Conservation (phyloP, 2,797 vertebrate genomes). For the Pantherophis vulpinus region DNA sequence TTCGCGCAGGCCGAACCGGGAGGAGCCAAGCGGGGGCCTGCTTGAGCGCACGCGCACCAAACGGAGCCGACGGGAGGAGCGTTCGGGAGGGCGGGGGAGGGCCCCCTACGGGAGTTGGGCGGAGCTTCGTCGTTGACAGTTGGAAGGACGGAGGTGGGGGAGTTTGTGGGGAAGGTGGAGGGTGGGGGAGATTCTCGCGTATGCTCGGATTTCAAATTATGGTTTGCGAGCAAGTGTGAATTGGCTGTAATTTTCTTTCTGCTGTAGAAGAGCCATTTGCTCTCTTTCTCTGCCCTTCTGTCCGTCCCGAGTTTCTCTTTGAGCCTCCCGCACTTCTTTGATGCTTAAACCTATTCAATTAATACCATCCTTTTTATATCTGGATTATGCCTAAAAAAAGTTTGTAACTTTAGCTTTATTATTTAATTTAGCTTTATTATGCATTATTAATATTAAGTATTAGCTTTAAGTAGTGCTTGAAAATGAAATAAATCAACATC, state of each 20-base stretch:
- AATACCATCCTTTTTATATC: not conserved
- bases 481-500: not conserved
- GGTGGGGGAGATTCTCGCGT: fast-evolving
- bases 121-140: not conserved
- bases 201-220: not conserved
- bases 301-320: not conserved
- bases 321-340: not conserved
- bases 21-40: fast-evolving
- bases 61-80: not conserved
- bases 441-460: too few relatives aligned
- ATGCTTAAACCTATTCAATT: not conserved
- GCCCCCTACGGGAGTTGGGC: not conserved
- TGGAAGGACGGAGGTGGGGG: not conserved
- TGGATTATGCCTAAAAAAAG: not conserved
- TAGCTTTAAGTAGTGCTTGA: not conserved
- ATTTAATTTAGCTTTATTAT: too few relatives aligned
- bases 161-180: not conserved
- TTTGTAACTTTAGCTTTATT: not conserved
- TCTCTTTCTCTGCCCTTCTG: not conserved
- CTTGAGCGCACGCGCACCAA: not conserved
- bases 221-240: not conserved
- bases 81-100: not conserved
- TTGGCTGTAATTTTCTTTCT: not conserved
- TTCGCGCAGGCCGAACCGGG: not conserved
- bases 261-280: not conserved